A percentile compares a stretch with the other conserved stretches of the same genome.
Conservation (phyloP, 2,113 vertebrate species). For the Bubalus kerabau region DNA sequence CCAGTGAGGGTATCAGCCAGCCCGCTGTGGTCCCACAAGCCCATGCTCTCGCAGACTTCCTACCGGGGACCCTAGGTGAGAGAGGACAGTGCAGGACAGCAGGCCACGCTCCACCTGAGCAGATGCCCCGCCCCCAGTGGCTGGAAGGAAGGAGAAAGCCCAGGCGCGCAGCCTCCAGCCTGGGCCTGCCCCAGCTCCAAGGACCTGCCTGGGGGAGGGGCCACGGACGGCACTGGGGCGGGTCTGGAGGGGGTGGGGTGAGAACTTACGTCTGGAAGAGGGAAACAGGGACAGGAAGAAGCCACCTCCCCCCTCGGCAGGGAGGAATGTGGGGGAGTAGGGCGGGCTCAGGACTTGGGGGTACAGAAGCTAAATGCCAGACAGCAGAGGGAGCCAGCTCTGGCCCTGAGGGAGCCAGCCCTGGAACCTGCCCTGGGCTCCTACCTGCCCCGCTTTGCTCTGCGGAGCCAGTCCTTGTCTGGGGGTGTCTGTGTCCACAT, state of each 20-base stretch:
- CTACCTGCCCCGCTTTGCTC: neutral
- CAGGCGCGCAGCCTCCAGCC: neutral
- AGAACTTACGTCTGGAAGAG: neutral
- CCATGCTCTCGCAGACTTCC: neutral
- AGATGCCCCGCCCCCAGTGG: neutral
- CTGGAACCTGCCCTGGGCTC: neutral
- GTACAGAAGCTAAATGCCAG: neutral
- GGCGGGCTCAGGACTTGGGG: neutral
- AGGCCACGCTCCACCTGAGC: neutral
- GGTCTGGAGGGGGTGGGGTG: neutral
- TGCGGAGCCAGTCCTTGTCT: neutral
- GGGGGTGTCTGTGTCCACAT: neutral
- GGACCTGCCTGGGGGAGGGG: neutral
- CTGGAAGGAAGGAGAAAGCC: neutral
- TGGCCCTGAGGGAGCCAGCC: neutral
- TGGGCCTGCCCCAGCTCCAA: neutral
- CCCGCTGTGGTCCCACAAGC: neutral
- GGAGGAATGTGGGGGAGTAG: neutral
- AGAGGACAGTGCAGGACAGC: too few relatives aligned
- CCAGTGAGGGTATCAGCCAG: accelerated
- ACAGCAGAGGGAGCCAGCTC: neutral
- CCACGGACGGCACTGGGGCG: neutral
- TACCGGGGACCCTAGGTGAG: neutral
- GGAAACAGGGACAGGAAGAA: neutral
- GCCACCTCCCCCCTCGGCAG: neutral